Evolutionary conservation across 1,140 invertebrate genomes (phyloP), one percentile per base, ranked within the genome.

Genomic region (Portunus trituberculatus): DNA sequence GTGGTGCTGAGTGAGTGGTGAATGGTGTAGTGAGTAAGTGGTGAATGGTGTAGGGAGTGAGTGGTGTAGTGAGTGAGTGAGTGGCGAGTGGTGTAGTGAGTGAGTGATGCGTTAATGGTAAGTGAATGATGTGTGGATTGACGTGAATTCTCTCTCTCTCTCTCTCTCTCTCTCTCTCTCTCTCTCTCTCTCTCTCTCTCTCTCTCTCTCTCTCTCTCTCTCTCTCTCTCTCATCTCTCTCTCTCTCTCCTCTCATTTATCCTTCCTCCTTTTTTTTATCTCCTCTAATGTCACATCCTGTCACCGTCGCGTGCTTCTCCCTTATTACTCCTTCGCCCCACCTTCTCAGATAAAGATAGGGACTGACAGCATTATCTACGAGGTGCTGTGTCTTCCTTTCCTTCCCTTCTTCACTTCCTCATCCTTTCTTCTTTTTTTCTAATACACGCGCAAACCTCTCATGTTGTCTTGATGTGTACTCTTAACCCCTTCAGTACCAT

Each of bases 151-250:
- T n/a, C n/a, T n/a, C n/a, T n/a, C n/a, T n/a, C n/a, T n/a, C 67
- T 76, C n/a, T 76, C 67, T 76, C n/a, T 76, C 12, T 76, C n/a
- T 12, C n/a, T 12, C 12, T 76, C 12, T n/a, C 76, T 82, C 76
- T 82, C 76, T 82, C 76, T 82, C 76, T 82, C 76, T 82, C 76
- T 82, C 76, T 82, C 76, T 82, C 76, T 82, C 76, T 82, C 76
- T 82, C 76, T 82, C 76, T 82, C 76, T 82, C 76, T 82, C 76
- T 82, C 89, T 91, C 45, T 52, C 39, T n/a, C 89, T 3, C 46
- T 29, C 39, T 59, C 89, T 16, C 48, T n/a, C 14, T 48, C 32
- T 46, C 88, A 14, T 32, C n/a, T 0, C 31, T 86, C 1, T 86
- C 83, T 12, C 83, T 28, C 83, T 84, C 25, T 25, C 83, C 83